These are phyloP conservation scores for Aphelenchoides besseyi DNA, from an alignment of 1,140 invertebrate genomes.

Conservation along the genomic window DNA sequence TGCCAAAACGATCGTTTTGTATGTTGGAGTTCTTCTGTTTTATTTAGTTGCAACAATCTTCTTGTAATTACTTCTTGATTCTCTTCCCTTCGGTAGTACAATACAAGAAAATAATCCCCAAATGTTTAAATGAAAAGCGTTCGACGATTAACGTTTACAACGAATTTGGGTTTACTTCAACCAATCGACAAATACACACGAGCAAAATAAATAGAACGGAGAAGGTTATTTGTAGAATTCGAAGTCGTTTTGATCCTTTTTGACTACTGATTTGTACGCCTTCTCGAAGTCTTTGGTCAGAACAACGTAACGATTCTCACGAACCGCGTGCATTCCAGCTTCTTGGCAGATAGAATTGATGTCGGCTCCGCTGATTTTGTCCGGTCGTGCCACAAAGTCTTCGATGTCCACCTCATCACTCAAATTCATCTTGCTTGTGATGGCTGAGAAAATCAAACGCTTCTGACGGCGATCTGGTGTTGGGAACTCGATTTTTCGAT, in stretches of 20 bases:
- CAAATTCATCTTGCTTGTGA: slow-evolving; percentile 98
- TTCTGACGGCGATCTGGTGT: slow-evolving; percentile 95
- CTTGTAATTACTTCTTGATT: no score
- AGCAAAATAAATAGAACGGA: not conserved
- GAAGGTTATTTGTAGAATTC: slow-evolving; percentile 93
- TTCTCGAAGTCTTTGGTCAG: slow-evolving; percentile 98
- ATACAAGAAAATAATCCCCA: no score
- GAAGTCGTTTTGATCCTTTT: slow-evolving; percentile 98
- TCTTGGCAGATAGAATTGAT: slow-evolving; percentile 99
- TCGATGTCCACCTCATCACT: slow-evolving; percentile 98
- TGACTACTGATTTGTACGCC: slow-evolving; percentile 98
- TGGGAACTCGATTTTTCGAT: slow-evolving; percentile 98
- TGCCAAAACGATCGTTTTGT: no score
- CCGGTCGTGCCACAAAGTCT: slow-evolving; percentile 95
- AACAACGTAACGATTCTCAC: slow-evolving; percentile 97
- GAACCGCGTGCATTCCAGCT: slow-evolving; percentile 88
- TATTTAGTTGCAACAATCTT: no score
- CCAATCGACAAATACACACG: no score
- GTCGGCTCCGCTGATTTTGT: slow-evolving; percentile 96
- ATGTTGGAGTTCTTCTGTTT: no score
- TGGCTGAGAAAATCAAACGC: slow-evolving; percentile 93
- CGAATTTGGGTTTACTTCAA: no score
- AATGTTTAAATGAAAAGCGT: no score
- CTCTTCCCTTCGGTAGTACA: no score
- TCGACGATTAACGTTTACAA: no score